These are phyloP conservation scores for Mastacembelus armatus DNA, from an alignment of 2,797 vertebrate genomes.

Conservation along the genomic window DNA sequence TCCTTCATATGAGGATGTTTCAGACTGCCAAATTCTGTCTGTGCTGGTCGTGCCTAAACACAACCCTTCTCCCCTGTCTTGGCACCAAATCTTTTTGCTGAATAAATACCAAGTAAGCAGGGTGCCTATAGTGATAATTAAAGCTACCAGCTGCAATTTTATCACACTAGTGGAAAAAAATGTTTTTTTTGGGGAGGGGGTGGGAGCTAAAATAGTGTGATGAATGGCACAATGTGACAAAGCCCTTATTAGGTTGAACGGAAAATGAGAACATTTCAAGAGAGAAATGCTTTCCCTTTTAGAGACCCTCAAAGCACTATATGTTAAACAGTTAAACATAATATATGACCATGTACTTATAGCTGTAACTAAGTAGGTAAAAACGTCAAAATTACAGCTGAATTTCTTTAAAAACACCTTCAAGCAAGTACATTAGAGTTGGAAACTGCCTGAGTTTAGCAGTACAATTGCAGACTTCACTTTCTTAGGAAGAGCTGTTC, in stretches of 20 bases:
- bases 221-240: slow-evolving; percentile 73
- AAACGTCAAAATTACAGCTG: slow-evolving; percentile 3
- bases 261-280: slow-evolving; percentile 56
- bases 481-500: slow-evolving; percentile 18
- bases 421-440: neutral
- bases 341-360: slow-evolving; percentile 1
- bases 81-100: slow-evolving; percentile 32
- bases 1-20: slow-evolving; percentile 7
- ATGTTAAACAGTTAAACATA: neutral
- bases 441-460: neutral
- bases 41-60: slow-evolving; percentile 7
- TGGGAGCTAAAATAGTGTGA: slow-evolving; percentile 40
- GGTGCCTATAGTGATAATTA: slow-evolving; percentile 35
- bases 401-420: slow-evolving; percentile 10
- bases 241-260: slow-evolving; percentile 77
- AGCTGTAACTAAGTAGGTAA: neutral
- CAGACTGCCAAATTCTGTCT: slow-evolving; percentile 13
- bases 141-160: slow-evolving; percentile 40
- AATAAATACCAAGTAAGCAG: slow-evolving; percentile 38
- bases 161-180: slow-evolving; percentile 28
- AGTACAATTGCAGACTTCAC: neutral
- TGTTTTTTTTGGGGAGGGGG: slow-evolving; percentile 1
- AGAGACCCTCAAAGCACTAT: slow-evolving; percentile 11
- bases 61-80: neutral
- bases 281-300: slow-evolving; percentile 52